Percentiles rank a stretch among this genome's conserved stretches.
Evolutionary conservation across 2,797 vertebrate genomes (phyloP).

Genomic region (Hoplostethus atlanticus): DNA sequence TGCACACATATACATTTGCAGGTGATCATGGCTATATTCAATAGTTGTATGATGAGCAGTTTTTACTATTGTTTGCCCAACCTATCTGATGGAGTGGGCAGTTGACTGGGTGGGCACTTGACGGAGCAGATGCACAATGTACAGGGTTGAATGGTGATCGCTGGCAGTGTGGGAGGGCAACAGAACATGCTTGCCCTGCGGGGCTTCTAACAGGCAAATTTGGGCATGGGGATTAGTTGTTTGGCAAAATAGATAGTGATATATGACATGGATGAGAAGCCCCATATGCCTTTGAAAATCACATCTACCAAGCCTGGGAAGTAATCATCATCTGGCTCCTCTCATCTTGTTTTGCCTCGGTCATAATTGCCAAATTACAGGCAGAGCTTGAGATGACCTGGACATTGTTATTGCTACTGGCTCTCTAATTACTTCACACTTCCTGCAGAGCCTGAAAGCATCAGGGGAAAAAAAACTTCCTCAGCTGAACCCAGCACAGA

Average conservation of each 20-base stretch:
- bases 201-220: neutral
- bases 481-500: conserved; percentile 4
- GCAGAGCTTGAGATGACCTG: conserved; percentile 5
- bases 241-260: neutral
- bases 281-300: neutral
- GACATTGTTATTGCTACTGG: conserved; percentile 4
- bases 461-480: neutral
- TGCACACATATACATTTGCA: no score
- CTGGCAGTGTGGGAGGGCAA: no score
- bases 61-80: neutral
- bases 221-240: neutral
- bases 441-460: conserved; percentile 17
- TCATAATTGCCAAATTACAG: conserved; percentile 13
- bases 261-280: neutral
- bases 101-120: neutral
- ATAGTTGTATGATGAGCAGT: neutral
- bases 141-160: neutral
- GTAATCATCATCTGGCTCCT: neutral
- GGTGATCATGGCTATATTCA: no score
- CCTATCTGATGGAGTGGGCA: neutral
- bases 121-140: neutral
- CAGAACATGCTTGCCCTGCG: neutral
- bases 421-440: conserved; percentile 22
- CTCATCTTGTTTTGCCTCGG: neutral
- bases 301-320: neutral